phyloP scores from a whole-genome alignment of 2,888 invertebrate species.

The Cephonodes hylas region DNA sequence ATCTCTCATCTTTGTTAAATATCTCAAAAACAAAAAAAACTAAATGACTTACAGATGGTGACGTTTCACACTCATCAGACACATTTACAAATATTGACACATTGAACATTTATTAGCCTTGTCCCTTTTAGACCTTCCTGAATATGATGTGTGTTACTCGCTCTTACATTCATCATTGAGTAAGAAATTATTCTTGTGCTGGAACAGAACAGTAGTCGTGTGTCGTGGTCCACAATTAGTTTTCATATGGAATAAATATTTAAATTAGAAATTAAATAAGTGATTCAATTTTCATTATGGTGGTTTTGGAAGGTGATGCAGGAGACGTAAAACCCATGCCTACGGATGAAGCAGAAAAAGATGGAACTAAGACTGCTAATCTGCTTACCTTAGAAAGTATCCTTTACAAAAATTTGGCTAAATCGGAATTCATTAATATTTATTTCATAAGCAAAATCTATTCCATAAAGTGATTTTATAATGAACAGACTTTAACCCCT shows the following conservation, averaged over 20 bases:
- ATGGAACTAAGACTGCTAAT: slow-evolving; percentile 57
- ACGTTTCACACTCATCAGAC: not conserved
- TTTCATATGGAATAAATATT: not conserved
- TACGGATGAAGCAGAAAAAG: slow-evolving; percentile 55
- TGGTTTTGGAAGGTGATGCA: slow-evolving; percentile 63
- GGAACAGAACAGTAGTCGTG: not conserved
- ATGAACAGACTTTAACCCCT: too few relatives aligned
- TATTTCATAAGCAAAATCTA: not conserved
- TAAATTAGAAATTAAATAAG: not conserved
- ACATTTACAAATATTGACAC: not conserved
- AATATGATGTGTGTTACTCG: not conserved
- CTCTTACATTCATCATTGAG: not conserved
- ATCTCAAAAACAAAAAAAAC: not conserved
- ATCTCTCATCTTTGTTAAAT: not conserved
- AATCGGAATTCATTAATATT: not conserved
- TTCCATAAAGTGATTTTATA: not conserved
- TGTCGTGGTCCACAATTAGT: not conserved
- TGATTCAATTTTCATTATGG: slow-evolving; percentile 45
- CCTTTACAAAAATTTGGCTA: slow-evolving; percentile 53
- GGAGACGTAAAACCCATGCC: slow-evolving; percentile 58
- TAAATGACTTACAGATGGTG: not conserved
- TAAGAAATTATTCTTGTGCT: not conserved
- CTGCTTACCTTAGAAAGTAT: slow-evolving; percentile 81
- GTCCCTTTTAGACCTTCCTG: not conserved
- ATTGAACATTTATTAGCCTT: not conserved